Base-by-base conservation (phyloP, 2,888 invertebrate genomes). In the Drosophila paramelanica region DNA sequence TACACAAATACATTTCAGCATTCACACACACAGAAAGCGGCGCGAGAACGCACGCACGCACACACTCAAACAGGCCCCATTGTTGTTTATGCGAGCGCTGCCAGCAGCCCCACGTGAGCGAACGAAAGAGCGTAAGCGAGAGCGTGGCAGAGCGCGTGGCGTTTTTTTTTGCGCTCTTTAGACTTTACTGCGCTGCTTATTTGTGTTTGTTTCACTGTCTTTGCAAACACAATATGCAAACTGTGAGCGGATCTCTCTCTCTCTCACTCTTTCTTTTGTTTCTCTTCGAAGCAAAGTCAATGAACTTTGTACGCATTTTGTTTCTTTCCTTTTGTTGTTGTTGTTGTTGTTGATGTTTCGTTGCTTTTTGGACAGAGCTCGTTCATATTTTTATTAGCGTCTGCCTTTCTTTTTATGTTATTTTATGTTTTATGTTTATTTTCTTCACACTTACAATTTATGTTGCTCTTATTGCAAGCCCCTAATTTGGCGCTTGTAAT, bases 241-340 rank as follows among this genome's bases (percentile, higher is more conserved):
- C 59, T 33, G 25, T 13, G 56, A 75, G 64, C 7, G 36, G 1
- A n/a, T 8, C 23, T 17, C 59, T 58, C 55, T 43, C 36, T 42
- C 38, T 45, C 25, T 13, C 14, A 13, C 31, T 69, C 66, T 65
- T 36, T 14, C 36, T 14, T 36, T 36, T 36, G 43, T 43, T 55
- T 27, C 25, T 45, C 14, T 46, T 25, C 42, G 6, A 75, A 79
- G 58, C 88, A 88, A 81, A 89, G 90, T 90, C 90, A 89, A 87
- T 90, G 90, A 90, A 90, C 90, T 90, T 90, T 90, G 90, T 81
- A 88, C 90, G 88, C 89, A 89, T 90, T 90, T 84, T 77, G 77
- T 70, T 53, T 57, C 57, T 65, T 58, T 36, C 41, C 52, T 50
- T 55, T 60, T 36, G 45, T 60, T n/a, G 50, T 71, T 17, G 17